phyloP scores from a whole-genome alignment of 2,113 vertebrate genomes.

The Salminus brasiliensis region DNA sequence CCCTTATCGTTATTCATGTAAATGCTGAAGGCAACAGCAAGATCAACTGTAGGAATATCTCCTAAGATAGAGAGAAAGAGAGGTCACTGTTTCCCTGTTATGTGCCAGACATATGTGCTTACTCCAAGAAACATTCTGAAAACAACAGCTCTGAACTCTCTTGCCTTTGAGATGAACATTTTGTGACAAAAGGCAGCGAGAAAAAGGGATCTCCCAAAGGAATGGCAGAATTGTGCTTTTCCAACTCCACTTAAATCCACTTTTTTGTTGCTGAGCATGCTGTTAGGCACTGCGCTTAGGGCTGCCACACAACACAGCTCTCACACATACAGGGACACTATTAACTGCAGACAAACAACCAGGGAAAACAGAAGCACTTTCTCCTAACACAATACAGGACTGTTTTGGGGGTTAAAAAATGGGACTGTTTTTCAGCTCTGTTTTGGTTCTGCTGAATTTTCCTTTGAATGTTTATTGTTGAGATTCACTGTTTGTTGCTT shows the following conservation, averaged over 20 bases:
- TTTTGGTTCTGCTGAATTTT: too few species aligned
- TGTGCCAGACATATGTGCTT: neutral
- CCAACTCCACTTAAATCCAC: neutral
- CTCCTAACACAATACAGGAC: too few species aligned
- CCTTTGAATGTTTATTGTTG: too few species aligned
- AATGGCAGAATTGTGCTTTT: conserved; percentile 12
- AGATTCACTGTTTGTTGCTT: too few species aligned
- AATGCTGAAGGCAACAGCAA: too few species aligned
- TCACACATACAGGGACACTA: neutral
- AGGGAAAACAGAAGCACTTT: too few species aligned
- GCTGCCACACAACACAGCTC: neutral
- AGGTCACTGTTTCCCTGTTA: neutral
- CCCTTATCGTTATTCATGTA: too few species aligned
- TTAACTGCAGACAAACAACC: neutral
- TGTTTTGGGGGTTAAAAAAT: too few species aligned
- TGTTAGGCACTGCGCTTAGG: neutral
- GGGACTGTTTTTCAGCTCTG: too few species aligned
- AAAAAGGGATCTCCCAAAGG: neutral
- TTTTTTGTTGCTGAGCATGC: neutral
- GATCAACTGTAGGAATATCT: too few species aligned
- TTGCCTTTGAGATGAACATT: neutral
- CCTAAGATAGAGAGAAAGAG: neutral
- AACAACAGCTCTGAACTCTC: neutral
- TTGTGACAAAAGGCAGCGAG: neutral
- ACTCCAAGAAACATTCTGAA: neutral